Evolutionary conservation across 2,113 vertebrate genomes (phyloP).

Genomic region (Pseudorhombus dupliciocellatus): DNA sequence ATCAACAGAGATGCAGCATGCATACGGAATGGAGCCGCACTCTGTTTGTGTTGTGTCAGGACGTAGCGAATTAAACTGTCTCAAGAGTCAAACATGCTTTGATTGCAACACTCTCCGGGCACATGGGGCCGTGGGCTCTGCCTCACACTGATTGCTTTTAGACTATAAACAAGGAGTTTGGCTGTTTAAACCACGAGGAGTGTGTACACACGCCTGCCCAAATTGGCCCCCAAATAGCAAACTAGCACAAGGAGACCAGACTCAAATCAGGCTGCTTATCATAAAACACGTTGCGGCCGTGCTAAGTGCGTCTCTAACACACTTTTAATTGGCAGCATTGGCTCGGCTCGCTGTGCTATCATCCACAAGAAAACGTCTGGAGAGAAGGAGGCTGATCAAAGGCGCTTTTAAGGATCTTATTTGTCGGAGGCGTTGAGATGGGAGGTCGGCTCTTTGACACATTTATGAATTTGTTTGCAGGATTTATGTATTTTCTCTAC

Average conservation of each 20-base stretch:
- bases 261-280: constrained; percentile 4
- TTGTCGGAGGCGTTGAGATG: constrained; percentile 13
- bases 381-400: constrained; percentile 26
- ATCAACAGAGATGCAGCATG: constrained; percentile 27
- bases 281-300: constrained; percentile 62
- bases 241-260: constrained; percentile 19
- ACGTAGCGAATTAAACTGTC: no score
- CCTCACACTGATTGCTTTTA: constrained; percentile 48
- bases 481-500: constrained; percentile 14
- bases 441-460: constrained; percentile 18
- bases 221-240: constrained; percentile 50
- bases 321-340: constrained; percentile 46
- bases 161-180: constrained; percentile 28
- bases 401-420: constrained; percentile 24
- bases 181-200: constrained; percentile 28
- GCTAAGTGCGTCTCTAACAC: constrained; percentile 28
- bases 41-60: constrained; percentile 33
- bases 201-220: constrained; percentile 42
- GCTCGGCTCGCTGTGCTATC: background rate
- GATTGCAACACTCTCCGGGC: constrained; percentile 33
- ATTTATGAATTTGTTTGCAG: background rate
- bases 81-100: constrained; percentile 15
- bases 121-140: background rate
- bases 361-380: background rate
- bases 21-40: constrained; percentile 27